Evolutionary conservation across 2,113 vertebrate genomes (phyloP).

Genomic region (Semnornis frantzii): DNA sequence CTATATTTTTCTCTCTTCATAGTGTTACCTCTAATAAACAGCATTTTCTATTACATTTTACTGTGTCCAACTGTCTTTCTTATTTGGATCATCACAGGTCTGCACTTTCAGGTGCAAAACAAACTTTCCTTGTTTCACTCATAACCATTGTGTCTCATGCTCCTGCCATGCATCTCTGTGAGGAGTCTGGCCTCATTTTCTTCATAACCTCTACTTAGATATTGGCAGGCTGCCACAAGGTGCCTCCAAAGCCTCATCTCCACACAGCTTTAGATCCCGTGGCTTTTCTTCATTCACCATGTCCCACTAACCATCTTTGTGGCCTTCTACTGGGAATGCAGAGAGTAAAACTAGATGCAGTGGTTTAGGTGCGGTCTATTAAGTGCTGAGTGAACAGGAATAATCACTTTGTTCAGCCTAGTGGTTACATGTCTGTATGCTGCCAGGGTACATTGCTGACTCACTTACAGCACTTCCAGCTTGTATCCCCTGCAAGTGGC

Average conservation of each 20-base stretch:
- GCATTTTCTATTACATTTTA: neutral
- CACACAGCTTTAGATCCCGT: neutral
- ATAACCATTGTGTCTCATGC: neutral
- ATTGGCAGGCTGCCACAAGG: neutral
- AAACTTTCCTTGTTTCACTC: neutral
- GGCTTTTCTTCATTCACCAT: neutral
- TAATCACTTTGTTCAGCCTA: neutral
- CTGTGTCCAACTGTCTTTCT: neutral
- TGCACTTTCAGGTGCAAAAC: neutral
- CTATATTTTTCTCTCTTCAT: neutral
- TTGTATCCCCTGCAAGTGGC: neutral
- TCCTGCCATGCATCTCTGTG: neutral
- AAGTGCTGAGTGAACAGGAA: slow-evolving; percentile 18
- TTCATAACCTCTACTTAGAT: neutral
- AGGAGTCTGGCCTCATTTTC: neutral
- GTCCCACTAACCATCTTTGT: neutral
- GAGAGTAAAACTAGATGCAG: neutral
- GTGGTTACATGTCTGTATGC: neutral
- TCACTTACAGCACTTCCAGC: neutral
- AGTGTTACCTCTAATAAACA: neutral
- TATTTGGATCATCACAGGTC: neutral
- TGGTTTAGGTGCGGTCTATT: slow-evolving; percentile 7
- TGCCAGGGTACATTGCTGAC: neutral
- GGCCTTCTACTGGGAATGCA: neutral
- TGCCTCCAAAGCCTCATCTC: neutral